phyloP scores from a whole-genome alignment of 2,888 invertebrate species.

The Acleris laterana region DNA sequence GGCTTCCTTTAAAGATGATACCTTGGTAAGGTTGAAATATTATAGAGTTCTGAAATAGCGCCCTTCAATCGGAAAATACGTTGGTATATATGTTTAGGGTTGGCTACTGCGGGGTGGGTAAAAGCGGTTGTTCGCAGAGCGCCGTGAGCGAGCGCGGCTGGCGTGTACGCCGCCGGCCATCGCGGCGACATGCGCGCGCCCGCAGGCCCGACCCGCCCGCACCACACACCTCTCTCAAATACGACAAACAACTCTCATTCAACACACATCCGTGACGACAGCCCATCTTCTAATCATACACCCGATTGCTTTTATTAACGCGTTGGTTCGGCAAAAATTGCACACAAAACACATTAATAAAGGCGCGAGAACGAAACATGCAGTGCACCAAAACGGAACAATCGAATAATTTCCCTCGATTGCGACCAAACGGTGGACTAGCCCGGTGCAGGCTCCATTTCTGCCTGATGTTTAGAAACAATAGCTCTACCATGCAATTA shows the following conservation, averaged over 20 bases:
- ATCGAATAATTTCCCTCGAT: slow-evolving; percentile 66
- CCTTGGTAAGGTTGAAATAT: background rate
- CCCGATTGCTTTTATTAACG: background rate
- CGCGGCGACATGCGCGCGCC: slow-evolving; percentile 50
- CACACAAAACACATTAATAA: slow-evolving; percentile 4
- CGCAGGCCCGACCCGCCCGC: slow-evolving; percentile 20
- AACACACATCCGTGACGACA: background rate
- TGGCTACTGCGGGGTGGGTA: slow-evolving; percentile 49
- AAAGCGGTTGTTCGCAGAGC: slow-evolving; percentile 56
- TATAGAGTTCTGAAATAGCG: background rate
- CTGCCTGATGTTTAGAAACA: slow-evolving; percentile 79
- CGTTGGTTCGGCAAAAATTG: background rate
- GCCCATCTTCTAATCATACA: background rate
- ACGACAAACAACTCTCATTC: slow-evolving; percentile 19
- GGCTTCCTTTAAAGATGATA: background rate
- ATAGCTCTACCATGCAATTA: slow-evolving; percentile 80
- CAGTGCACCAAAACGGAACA: slow-evolving; percentile 57
- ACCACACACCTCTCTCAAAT: slow-evolving; percentile 18
- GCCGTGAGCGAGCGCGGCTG: slow-evolving; percentile 59
- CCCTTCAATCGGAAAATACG: slow-evolving; percentile 1
- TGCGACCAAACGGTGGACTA: slow-evolving; percentile 60
- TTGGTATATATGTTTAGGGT: slow-evolving; percentile 36
- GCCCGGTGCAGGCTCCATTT: slow-evolving; percentile 62
- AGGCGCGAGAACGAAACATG: slow-evolving; percentile 8
- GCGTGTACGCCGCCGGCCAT: slow-evolving; percentile 66